These are phyloP conservation scores for Tipula confusa DNA, from an alignment of 2,888 invertebrate genomes.

Conservation along the genomic window DNA sequence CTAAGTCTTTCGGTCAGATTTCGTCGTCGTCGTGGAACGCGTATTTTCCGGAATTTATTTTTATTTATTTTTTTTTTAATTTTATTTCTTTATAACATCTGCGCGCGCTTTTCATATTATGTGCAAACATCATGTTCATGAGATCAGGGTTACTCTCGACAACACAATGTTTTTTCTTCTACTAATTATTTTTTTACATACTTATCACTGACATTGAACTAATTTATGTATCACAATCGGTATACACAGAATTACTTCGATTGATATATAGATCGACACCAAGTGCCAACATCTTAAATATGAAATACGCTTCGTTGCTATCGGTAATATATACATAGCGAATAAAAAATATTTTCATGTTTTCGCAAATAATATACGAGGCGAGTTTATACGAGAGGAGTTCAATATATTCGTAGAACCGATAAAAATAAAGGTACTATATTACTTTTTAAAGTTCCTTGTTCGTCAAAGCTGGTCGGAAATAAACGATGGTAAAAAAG, in stretches of 20 bases:
- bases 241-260: background rate
- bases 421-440: too few species aligned
- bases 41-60: background rate
- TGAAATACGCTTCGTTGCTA: background rate
- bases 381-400: too few species aligned
- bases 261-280: conserved; percentile 25
- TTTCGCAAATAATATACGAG: background rate
- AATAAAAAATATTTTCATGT: background rate
- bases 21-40: background rate
- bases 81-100: background rate
- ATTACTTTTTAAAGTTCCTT: too few species aligned
- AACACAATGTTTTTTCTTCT: background rate
- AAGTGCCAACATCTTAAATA: background rate
- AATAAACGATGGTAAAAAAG: too few species aligned
- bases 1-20: background rate
- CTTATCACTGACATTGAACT: background rate
- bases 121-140: background rate
- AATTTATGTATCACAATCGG: background rate
- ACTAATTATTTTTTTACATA: too few species aligned
- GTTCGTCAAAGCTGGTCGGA: too few species aligned
- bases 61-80: background rate
- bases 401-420: too few species aligned
- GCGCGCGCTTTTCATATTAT: background rate
- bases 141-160: conserved; percentile 16
- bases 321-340: background rate